Evolutionary conservation across 2,113 vertebrate species (phyloP).

Genomic region (Hassar affinis): DNA sequence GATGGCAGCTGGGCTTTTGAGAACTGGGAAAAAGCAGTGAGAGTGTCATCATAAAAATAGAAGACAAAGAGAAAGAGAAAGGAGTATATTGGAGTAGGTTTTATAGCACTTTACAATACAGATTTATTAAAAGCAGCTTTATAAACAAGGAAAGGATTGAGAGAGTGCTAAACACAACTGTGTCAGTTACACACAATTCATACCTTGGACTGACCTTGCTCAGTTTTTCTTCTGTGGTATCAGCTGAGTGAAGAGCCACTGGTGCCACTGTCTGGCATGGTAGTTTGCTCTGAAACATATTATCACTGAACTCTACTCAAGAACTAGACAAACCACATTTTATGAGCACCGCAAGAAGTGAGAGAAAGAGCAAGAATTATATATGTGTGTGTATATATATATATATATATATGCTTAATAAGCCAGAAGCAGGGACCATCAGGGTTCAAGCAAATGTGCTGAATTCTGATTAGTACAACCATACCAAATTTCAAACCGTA

Average conservation of each 20-base stretch:
- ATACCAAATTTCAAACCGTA: no score
- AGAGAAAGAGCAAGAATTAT: no score
- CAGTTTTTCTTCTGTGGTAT: not conserved
- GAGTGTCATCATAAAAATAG: no score
- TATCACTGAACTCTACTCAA: no score
- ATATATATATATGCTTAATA: no score
- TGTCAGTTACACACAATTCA: not conserved
- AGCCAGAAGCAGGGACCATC: no score
- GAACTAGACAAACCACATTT: no score
- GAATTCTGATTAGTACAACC: no score
- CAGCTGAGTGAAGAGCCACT: not conserved
- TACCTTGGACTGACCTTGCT: not conserved
- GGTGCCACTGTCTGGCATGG: not conserved
- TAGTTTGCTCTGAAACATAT: not conserved
- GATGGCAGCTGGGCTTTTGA: slow-evolving; percentile 8
- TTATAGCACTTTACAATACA: not conserved
- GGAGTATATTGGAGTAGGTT: not conserved
- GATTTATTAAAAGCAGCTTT: not conserved
- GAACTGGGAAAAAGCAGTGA: not conserved
- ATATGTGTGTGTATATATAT: no score
- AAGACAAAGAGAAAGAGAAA: no score
- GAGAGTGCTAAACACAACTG: not conserved
- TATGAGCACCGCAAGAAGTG: no score
- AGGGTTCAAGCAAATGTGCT: no score
- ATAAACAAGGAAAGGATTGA: not conserved